Conservation (phyloP, 2,888 invertebrate species). For the Limnephilus rhombicus region DNA sequence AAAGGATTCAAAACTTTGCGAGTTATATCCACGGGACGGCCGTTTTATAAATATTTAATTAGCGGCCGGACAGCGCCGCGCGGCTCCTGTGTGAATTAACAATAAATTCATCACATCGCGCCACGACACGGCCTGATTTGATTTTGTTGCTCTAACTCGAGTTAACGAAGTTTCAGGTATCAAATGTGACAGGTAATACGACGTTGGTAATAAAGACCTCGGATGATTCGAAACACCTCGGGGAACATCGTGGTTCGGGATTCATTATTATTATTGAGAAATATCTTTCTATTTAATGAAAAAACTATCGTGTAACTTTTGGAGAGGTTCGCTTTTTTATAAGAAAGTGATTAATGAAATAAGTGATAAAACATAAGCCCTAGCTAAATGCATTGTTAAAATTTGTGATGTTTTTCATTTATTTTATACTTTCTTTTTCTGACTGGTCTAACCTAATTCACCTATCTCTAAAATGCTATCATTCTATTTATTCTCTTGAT, state of each 20-base stretch:
- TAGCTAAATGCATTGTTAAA: no score
- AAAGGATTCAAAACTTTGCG: conserved; percentile 51
- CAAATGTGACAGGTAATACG: conserved; percentile 30
- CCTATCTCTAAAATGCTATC: neutral
- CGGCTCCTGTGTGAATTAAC: conserved; percentile 23
- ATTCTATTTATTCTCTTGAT: no score
- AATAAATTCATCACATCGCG: conserved; percentile 24
- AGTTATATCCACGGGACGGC: conserved; percentile 16
- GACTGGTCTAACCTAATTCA: no score
- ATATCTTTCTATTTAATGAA: neutral
- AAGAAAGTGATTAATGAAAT: neutral
- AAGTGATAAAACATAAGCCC: neutral
- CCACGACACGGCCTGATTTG: conserved; percentile 26
- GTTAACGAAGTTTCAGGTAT: conserved; percentile 26
- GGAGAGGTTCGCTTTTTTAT: neutral
- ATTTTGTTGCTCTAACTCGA: conserved; percentile 27
- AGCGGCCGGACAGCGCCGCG: conserved; percentile 24
- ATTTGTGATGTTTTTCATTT: no score
- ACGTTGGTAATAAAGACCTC: neutral
- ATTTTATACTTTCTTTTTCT: no score
- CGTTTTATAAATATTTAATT: conserved; percentile 46
- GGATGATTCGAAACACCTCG: neutral
- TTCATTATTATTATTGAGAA: neutral
- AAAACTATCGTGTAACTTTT: neutral
- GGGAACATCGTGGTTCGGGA: neutral